phyloP scores from a whole-genome alignment of 2,113 vertebrate species.

The Phasianus colchicus region DNA sequence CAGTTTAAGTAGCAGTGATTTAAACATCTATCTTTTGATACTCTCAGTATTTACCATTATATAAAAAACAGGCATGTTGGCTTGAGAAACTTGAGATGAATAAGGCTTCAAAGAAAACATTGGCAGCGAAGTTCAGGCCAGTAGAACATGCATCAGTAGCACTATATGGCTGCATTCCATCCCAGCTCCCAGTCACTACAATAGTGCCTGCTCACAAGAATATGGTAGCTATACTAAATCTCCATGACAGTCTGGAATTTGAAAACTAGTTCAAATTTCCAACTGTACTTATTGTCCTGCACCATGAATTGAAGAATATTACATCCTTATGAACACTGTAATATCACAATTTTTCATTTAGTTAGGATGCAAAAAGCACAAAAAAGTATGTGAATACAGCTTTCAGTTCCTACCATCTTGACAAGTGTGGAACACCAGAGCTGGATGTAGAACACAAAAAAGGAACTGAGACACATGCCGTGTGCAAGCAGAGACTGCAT shows the following conservation, averaged over 20 bases:
- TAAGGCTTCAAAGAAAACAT: not conserved
- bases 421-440: rapidly evolving
- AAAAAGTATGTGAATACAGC: not conserved
- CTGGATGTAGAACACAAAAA: not conserved
- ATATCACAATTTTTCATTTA: not conserved
- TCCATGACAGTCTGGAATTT: not conserved
- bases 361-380: not conserved
- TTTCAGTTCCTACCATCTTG: not conserved
- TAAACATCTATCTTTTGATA: not conserved
- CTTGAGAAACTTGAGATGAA: not conserved
- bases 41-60: not conserved
- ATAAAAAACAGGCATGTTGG: not conserved
- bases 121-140: not conserved
- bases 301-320: not conserved
- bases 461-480: not conserved
- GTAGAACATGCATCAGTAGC: not conserved
- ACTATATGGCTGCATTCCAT: not conserved
- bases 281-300: not conserved
- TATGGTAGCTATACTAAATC: not conserved
- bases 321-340: not conserved
- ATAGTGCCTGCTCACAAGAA: not conserved
- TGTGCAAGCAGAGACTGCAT: not conserved
- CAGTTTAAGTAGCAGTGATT: constrained; percentile 29
- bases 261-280: not conserved
- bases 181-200: not conserved